Evolutionary conservation across 2,113 vertebrate species (phyloP), one percentile per base, ranked within the genome.

Genomic region (Pagrus major): DNA sequence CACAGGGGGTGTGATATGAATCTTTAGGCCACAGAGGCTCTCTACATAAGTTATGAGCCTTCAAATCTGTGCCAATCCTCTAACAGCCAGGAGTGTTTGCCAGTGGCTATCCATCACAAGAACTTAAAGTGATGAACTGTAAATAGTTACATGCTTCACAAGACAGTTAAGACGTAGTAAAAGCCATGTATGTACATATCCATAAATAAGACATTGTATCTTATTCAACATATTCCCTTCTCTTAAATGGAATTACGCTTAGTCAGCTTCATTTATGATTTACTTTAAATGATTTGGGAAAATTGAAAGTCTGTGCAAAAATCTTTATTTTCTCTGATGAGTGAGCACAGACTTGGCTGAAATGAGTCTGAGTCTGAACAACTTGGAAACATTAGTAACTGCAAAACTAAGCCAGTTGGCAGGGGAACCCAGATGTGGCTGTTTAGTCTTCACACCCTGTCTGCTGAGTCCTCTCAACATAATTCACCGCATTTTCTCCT

Each of bases 11-110:
- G 52, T 16, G 52, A 37, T 71, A 58, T 14, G 29, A 59, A 83
- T 82, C 78, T 73, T 37, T 42, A 39, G 51, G 70, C 78, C 65
- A 70, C 56, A 16, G 70, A 82, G 42, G 61, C 49, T 60, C 67
- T 83, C 51, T 88, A 67, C 82, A 91, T 88, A 73, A 76, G 15
- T 85, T 55, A 85, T 83, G 70, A 85, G 39, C 25, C 33, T 65
- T 37, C 21, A 63, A 58, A 78, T 71, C 59, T 76, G 44, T 74
- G 65, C 31, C 68, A 73, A 18, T 56, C 27, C 29, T 81, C 56
- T 63, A 65, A 76, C 41, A 56, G 65, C 56, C 42, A 47, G 11
- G 52, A 54, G 76, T 16, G 31, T 84, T 66, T 84, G 67, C 41
- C 68, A 55, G 14, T 47, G 46, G 72, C 33, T 55, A 46, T 83